Evolutionary conservation across 2,797 vertebrate genomes (phyloP).

Genomic region (Natrix natrix): DNA sequence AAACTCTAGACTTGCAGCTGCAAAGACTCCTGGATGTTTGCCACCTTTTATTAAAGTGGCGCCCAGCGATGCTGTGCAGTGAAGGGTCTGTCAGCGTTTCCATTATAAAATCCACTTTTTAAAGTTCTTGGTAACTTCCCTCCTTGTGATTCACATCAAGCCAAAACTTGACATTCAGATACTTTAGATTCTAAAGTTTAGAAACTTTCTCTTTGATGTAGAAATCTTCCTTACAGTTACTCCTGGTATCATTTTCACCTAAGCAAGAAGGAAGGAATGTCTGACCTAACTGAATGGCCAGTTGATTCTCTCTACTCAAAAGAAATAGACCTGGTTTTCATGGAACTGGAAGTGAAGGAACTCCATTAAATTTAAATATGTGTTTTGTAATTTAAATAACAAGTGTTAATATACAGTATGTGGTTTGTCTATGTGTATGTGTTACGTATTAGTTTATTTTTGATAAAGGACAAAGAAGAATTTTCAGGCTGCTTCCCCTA

Average conservation of each 20-base stretch:
- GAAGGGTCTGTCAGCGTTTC: constrained; percentile 60
- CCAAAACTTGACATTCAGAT: constrained; percentile 61
- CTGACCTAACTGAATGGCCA: background rate
- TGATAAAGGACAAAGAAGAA: background rate
- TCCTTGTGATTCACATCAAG: constrained; percentile 62
- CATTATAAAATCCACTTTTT: constrained; percentile 58
- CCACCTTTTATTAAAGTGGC: constrained; percentile 73
- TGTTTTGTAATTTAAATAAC: background rate
- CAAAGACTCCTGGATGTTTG: constrained; percentile 68
- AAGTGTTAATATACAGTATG: background rate
- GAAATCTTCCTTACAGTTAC: constrained; percentile 28
- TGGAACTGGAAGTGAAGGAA: background rate
- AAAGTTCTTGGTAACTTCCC: constrained; percentile 52
- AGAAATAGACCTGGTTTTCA: background rate
- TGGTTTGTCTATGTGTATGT: background rate
- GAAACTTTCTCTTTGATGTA: constrained; percentile 47
- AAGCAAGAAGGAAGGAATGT: constrained; percentile 35
- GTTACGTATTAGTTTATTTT: background rate
- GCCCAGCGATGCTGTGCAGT: constrained; percentile 64
- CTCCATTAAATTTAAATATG: background rate
- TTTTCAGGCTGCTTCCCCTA: background rate
- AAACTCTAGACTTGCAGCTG: constrained; percentile 74
- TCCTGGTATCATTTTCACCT: constrained; percentile 27
- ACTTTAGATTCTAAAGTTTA: background rate
- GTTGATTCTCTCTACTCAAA: background rate